Evolutionary conservation across 2,888 invertebrate species (phyloP).

Genomic region (Lissonota sp.): DNA sequence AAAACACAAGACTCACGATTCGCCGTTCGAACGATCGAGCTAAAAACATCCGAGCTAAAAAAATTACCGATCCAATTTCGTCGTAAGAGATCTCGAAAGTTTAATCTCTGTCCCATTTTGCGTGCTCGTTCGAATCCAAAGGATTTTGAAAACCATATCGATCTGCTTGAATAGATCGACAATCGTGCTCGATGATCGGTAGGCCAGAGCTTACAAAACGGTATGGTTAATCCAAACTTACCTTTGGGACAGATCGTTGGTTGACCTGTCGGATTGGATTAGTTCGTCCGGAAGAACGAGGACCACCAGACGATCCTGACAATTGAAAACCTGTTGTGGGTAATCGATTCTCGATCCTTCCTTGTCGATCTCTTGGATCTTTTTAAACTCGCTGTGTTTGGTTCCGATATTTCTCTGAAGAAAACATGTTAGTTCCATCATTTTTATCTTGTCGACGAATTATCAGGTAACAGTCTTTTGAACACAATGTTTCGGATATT

Average conservation of each 20-base stretch:
- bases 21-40: too few relatives aligned
- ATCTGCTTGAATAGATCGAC: constrained; percentile 1
- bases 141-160: constrained; percentile 4
- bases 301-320: constrained; percentile 77
- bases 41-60: too few relatives aligned
- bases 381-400: constrained; percentile 22
- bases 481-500: too few relatives aligned
- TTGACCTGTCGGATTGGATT: constrained; percentile 80
- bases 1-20: background rate
- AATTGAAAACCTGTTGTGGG: constrained; percentile 57
- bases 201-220: constrained; percentile 78
- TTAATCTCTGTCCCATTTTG: too few relatives aligned
- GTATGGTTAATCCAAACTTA: constrained; percentile 74
- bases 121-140: background rate
- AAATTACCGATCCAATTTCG: too few relatives aligned
- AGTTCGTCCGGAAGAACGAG: constrained; percentile 70
- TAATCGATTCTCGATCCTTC: constrained; percentile 36
- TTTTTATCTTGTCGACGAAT: constrained; percentile 60
- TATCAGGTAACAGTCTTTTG: constrained; percentile 48
- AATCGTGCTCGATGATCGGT: constrained; percentile 66
- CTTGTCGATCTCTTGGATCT: constrained; percentile 47
- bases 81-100: too few relatives aligned
- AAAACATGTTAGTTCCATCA: constrained; percentile 21
- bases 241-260: constrained; percentile 68
- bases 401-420: constrained; percentile 3